Evolutionary conservation across 2,888 invertebrate genomes (phyloP).

Genomic region (Noctua fimbriata): DNA sequence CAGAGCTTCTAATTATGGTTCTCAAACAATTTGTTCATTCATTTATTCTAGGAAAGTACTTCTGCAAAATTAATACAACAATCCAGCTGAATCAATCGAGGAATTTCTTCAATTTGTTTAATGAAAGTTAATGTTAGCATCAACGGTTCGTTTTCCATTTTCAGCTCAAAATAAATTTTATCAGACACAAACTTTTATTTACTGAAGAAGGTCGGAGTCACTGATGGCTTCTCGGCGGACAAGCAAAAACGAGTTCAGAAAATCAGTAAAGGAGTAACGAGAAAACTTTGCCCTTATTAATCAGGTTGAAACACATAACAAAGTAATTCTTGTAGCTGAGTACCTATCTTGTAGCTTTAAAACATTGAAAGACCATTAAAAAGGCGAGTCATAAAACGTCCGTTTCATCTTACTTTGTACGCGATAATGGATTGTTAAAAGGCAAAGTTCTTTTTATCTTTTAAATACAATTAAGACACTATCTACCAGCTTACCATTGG

Average conservation of each 20-base stretch:
- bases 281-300: conserved; percentile 62
- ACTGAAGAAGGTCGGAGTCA: conserved; percentile 32
- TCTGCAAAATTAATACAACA: conserved; percentile 13
- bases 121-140: conserved; percentile 9
- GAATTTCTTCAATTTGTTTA: conserved; percentile 24
- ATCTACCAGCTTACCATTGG: conserved; percentile 37
- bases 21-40: conserved; percentile 14
- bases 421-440: conserved; percentile 68
- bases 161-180: conserved; percentile 22
- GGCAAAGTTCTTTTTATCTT: conserved; percentile 54
- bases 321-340: conserved; percentile 50
- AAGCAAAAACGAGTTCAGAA: conserved; percentile 60
- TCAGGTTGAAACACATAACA: conserved; percentile 48
- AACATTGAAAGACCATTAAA: conserved; percentile 71
- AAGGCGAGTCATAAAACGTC: conserved; percentile 64
- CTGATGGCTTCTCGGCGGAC: conserved; percentile 55
- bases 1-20: conserved; percentile 4
- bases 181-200: conserved; percentile 43
- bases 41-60: conserved; percentile 18
- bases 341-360: conserved; percentile 46
- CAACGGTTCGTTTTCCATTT: conserved; percentile 36
- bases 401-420: conserved; percentile 63
- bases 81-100: conserved; percentile 32
- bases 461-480: conserved; percentile 61
- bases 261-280: conserved; percentile 64